Evolutionary conservation across 64 coral and sea anemone species (phyloP), one percentile per base, ranked within the genome.

Genomic region (Stylophora pistillata): DNA sequence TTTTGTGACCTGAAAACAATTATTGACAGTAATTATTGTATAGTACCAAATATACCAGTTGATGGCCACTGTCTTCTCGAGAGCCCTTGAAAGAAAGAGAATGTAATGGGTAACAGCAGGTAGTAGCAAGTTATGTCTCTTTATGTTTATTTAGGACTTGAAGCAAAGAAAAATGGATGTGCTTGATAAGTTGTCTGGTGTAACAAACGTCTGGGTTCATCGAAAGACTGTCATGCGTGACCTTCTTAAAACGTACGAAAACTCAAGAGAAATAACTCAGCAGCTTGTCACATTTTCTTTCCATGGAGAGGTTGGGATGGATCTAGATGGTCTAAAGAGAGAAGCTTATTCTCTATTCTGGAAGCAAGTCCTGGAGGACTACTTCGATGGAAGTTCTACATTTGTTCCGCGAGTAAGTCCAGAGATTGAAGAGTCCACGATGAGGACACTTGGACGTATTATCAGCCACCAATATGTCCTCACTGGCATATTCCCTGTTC

Each of bases 381-480:
- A 32, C 29, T 93, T 78, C 72, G 91, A 92, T 68, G 91, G 91
- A 59, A 69, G 58, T 32, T 76, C 60, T n/a, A 75, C 76, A 7
- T 92, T 81, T 56, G 69, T 81, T 52, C 91, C 76, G 16, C 68
- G 75, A 74, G 87, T 78, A 79, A 80, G 74, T 59, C 53, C 91
- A 18, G 84, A 88, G 25, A 55, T 93, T 41, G 34, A 63, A 0
- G 84, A 93, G 52, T 63, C 78, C 31, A 55, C 41, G 28, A 15
- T 88, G 20, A 60, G 23, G 54, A 55, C 73, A 16, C 86, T 93
- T 74, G 86, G 91, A 73, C 27, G 91, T 16, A 74, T 87, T 23
- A 76, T 85, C 33, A 68, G 84, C 28, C 85, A 92, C 57, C 59
- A 76, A 17, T 92, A 80, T 72, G 59, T 87, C 5, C 30, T 81